Evolutionary conservation across 1,140 invertebrate species (phyloP).

Genomic region (Potamilus streckersoni): DNA sequence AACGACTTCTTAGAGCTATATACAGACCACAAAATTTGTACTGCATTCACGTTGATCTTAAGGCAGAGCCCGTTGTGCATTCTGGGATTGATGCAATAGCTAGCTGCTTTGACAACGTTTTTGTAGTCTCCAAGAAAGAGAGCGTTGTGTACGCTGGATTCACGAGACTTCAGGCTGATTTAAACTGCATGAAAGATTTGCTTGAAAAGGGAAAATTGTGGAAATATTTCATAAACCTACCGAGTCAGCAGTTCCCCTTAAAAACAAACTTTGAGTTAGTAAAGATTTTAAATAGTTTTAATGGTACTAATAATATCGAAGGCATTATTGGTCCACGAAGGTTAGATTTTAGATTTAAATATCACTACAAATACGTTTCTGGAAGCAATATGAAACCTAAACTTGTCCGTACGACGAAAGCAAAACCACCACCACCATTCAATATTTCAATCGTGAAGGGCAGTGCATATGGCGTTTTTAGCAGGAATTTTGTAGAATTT

Average conservation of each 20-base stretch:
- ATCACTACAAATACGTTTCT: constrained; percentile 17
- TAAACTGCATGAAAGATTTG: constrained; percentile 50
- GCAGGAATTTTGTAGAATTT: constrained; percentile 51
- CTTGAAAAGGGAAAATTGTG: constrained; percentile 25
- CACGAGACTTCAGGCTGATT: constrained; percentile 47
- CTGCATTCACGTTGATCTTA: constrained; percentile 62
- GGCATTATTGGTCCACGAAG: constrained; percentile 32
- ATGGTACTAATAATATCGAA: constrained; percentile 52
- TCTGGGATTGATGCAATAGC: constrained; percentile 34
- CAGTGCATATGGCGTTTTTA: constrained; percentile 58
- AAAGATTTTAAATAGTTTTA: constrained; percentile 49
- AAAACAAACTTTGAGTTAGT: constrained; percentile 58
- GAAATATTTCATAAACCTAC: constrained; percentile 57
- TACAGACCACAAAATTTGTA: constrained; percentile 63
- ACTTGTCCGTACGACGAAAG: constrained; percentile 23
- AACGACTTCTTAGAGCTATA: constrained; percentile 55
- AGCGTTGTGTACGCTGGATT: constrained; percentile 44
- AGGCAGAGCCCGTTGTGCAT: constrained; percentile 16
- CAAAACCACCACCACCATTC: constrained; percentile 42
- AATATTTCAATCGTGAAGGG: constrained; percentile 56
- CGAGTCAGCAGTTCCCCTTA: constrained; percentile 53
- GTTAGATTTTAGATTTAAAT: constrained; percentile 20
- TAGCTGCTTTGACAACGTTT: constrained; percentile 58
- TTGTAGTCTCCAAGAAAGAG: constrained; percentile 39
- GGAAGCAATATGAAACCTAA: constrained; percentile 4